Base-by-base conservation (phyloP, 2,113 vertebrate genomes). In the Plecturocebus donacophilus region DNA sequence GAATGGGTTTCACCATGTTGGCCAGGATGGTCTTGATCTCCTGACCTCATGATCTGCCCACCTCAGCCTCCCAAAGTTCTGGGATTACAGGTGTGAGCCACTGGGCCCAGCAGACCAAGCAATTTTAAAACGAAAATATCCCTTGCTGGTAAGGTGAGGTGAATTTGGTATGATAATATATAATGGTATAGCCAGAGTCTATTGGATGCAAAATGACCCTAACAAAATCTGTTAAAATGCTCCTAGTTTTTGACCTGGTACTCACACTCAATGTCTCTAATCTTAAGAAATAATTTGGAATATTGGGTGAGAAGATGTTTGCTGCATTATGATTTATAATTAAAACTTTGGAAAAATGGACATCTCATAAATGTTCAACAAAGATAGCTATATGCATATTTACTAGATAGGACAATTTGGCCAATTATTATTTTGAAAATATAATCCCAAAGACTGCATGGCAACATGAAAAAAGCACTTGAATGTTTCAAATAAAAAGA, bases 241-340 rank as follows among this genome's bases (percentile, higher is more conserved):
- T 64, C 38, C 75, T 66, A 2, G 45, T 10, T 94, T 87, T 91
- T n/a, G 52, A 82, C 5, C 47, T 76, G 68, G 2, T 52, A 64
- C 25, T 79, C 64, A 84, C 79, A 79, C 49, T 71, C n/a, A 93
- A 45, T 3, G 54, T 80, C 66, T 84, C 38, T n/a, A 79, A 68
- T 79, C 61, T 38, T 86, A 86, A 96, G 56, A 96, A 94, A 80
- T 56, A 85, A 92, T 70, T 70, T 11, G 30, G 49, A 89, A 54
- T 21, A 45, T 14, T 30, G 35, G 17, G 45, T 17, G 70, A 80
- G 8, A 84, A 68, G 49, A 21, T 68, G 14, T 25, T 64, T 30
- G 19, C 52, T 91, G n/a, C 10, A 96, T 61, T 16, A 38, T 19
- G 56, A 79, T 56, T 81, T 80, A n/a, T 25, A 35, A 54, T 35